Percentiles rank a stretch among this genome's conserved stretches.
phyloP scores from a whole-genome alignment of 2,113 vertebrate species.

The Panthera uncia region DNA sequence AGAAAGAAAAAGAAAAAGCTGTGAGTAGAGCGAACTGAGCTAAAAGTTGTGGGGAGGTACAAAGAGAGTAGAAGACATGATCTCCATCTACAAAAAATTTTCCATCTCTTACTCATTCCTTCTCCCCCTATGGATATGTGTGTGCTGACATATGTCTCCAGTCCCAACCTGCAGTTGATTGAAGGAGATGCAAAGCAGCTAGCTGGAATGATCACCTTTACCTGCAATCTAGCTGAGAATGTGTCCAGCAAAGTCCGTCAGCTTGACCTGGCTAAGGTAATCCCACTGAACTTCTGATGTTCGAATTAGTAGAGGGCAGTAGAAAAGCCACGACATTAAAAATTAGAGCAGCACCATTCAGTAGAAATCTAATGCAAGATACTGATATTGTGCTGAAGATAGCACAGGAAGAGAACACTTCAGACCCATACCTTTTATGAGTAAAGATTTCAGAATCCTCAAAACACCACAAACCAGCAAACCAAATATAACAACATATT shows the following conservation, averaged over 20 bases:
- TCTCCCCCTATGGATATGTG: neutral
- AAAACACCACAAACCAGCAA: neutral
- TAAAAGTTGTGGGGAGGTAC: neutral
- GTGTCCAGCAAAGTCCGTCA: slow-evolving; percentile 98
- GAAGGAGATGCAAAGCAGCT: slow-evolving; percentile 97
- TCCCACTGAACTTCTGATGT: neutral
- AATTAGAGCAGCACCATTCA: neutral
- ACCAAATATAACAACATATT: slow-evolving; percentile 5
- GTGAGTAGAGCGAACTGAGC: neutral
- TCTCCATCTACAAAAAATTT: slow-evolving; percentile 13
- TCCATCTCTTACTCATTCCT: neutral
- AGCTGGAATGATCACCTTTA: slow-evolving; percentile 97
- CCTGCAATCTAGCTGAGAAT: slow-evolving; percentile 97
- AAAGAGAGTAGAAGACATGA: slow-evolving; percentile 5
- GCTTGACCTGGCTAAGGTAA: slow-evolving; percentile 97
- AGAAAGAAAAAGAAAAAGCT: neutral
- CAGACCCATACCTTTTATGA: neutral
- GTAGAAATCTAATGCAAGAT: neutral
- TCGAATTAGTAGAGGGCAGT: neutral
- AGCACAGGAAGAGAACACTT: slow-evolving; percentile 6
- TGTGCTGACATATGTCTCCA: slow-evolving; percentile 75
- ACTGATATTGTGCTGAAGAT: too few relatives aligned
- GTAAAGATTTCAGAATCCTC: neutral
- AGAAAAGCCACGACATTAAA: neutral
- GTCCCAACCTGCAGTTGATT: slow-evolving; percentile 96